Conservation (phyloP, 2,888 invertebrate species). For the Eledona agricola region DNA sequence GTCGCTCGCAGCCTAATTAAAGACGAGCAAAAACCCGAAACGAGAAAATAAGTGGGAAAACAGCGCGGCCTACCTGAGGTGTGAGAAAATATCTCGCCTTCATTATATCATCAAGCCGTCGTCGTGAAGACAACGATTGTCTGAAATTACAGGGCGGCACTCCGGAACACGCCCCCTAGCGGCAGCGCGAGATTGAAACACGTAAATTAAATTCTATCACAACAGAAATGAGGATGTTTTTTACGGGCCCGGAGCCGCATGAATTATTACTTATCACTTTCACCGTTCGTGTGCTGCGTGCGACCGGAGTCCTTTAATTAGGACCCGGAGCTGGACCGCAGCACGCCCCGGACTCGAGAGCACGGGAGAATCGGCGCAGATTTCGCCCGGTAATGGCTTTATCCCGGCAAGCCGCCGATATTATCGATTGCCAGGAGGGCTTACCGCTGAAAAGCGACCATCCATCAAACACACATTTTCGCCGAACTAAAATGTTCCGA, state of each 20-base stretch:
- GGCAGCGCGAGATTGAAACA: slow-evolving; percentile 56
- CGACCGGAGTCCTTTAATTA: slow-evolving; percentile 40
- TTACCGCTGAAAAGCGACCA: slow-evolving; percentile 3
- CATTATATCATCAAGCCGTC: slow-evolving; percentile 65
- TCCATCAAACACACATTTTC: background rate
- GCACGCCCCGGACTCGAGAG: slow-evolving; percentile 15
- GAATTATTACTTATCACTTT: slow-evolving; percentile 59
- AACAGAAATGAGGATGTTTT: slow-evolving; percentile 48
- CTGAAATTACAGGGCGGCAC: slow-evolving; percentile 64
- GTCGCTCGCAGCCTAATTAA: slow-evolving; percentile 44
- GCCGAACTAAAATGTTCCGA: too few species aligned
- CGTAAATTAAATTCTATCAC: slow-evolving; percentile 62
- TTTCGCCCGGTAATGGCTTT: slow-evolving; percentile 24
- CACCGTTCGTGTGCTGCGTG: slow-evolving; percentile 51
- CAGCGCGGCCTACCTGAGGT: slow-evolving; percentile 59
- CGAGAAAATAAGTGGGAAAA: slow-evolving; percentile 63
- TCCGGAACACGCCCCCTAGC: slow-evolving; percentile 51
- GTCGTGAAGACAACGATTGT: slow-evolving; percentile 63
- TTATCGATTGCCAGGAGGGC: slow-evolving; percentile 16
- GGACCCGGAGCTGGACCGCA: slow-evolving; percentile 15
- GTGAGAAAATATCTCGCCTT: slow-evolving; percentile 63
- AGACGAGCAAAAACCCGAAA: slow-evolving; percentile 33
- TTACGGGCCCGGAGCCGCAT: slow-evolving; percentile 44
- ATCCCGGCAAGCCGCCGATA: slow-evolving; percentile 4
- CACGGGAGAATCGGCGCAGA: background rate